Base-by-base conservation (phyloP, 2,113 vertebrate genomes). In the Hippocampus barbouri region DNA sequence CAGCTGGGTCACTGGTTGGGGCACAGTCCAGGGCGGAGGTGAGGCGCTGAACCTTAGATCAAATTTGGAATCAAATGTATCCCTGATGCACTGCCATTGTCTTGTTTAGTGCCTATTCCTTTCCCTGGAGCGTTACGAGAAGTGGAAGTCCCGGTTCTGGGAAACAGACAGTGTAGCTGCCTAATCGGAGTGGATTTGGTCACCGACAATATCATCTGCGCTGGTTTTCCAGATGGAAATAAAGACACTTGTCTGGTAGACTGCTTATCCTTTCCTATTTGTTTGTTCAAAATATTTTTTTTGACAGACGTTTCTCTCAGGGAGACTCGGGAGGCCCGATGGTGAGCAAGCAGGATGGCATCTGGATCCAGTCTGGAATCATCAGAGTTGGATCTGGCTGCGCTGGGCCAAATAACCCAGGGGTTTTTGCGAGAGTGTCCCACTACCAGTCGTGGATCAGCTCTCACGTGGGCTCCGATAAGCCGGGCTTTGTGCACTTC, bases 311-410 rank as follows among this genome's bases (percentile, higher is more conserved):
- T 1, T 38, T 9, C 9, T 70, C 11, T 51, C 18, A 68, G 94
- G 94, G 94, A 56, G 94, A 96, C 56, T 96, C 94, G 2, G 94
- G 95, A 43, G 94, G 95, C 72, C 94, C 94, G 30, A 75, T 97
- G 79, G 92, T 95, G 78, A 90, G 75, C 80, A 83, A 86, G 78
- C 88, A 92, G 79, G 85, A 85, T 75, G 88, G 78, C 70, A 8
- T 41, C 27, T 96, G 94, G 94, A 83, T 95, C 77, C 94, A 94
- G 74, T 91, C 89, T 78, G 95, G 94, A 77, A 87, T 95, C 66
- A 38, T 6, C 34, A 5, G 34, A 38, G 51, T 57, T n/a, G 57
- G 67, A 40, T 68, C 20, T 30, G 66, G 94, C 71, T 95, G 95
- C 83, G 93, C 90, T 71, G 90, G 38, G 71, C 93, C 93, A 70